Evolutionary conservation across 2,797 vertebrate genomes (phyloP).

Genomic region (Serranus cabrilla): DNA sequence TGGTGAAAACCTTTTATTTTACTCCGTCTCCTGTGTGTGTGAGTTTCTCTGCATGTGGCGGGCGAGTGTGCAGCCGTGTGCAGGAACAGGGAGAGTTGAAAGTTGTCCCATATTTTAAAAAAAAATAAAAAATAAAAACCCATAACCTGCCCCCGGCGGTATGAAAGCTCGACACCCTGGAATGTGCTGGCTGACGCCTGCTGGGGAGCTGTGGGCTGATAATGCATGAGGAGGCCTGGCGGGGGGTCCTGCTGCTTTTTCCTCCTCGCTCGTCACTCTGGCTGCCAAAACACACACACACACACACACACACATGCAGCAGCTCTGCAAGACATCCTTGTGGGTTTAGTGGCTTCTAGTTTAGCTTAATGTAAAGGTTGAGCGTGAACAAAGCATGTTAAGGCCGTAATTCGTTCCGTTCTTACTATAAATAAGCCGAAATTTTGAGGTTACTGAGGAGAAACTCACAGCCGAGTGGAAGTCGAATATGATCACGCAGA

Average conservation of each 20-base stretch:
- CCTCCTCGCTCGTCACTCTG: slow-evolving; percentile 48
- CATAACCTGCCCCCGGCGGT: slow-evolving; percentile 48
- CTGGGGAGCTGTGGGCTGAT: slow-evolving; percentile 76
- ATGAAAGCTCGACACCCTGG: slow-evolving; percentile 53
- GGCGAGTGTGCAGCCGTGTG: slow-evolving; percentile 8
- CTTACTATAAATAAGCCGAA: neutral
- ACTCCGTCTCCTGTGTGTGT: slow-evolving; percentile 20
- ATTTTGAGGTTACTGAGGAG: too few species aligned
- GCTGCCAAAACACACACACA: slow-evolving; percentile 45
- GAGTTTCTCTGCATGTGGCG: slow-evolving; percentile 27
- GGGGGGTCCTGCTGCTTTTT: slow-evolving; percentile 75
- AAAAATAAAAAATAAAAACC: slow-evolving; percentile 13
- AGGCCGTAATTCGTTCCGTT: neutral
- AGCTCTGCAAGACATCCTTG: slow-evolving; percentile 23
- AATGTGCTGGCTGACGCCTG: slow-evolving; percentile 63
- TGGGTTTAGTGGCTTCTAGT: slow-evolving; percentile 32
- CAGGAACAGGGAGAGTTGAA: slow-evolving; percentile 34
- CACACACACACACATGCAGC: slow-evolving; percentile 16
- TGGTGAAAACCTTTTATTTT: slow-evolving; percentile 72
- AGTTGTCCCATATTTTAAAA: slow-evolving; percentile 53
- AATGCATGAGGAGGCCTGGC: slow-evolving; percentile 70
- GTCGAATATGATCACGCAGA: too few species aligned
- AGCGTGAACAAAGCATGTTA: too few species aligned
- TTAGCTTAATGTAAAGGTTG: too few species aligned
- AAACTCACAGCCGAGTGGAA: too few species aligned